Evolutionary conservation across 2,888 invertebrate genomes (phyloP).

Genomic region (Limnephilus marmoratus): DNA sequence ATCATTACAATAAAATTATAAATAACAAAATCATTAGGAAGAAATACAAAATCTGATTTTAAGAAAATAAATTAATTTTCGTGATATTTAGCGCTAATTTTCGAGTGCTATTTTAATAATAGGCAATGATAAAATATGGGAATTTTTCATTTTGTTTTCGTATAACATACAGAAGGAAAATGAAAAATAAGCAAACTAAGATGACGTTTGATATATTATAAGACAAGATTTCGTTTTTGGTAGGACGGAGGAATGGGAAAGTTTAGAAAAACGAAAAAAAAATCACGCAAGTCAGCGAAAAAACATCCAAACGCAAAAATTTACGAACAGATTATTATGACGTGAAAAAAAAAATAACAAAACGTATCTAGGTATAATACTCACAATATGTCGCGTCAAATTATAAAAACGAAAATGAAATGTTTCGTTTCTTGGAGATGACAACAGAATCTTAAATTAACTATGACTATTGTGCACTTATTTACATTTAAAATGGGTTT

Average conservation of each 20-base stretch:
- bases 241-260: neutral
- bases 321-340: neutral
- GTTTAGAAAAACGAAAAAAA: neutral
- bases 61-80: neutral
- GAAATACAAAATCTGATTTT: neutral
- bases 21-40: no score
- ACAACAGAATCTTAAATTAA: neutral
- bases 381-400: conserved; percentile 59
- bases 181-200: neutral
- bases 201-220: neutral
- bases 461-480: neutral
- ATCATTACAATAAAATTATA: neutral
- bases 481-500: conserved; percentile 9
- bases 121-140: neutral
- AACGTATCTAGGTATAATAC: conserved; percentile 17
- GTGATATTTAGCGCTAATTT: neutral
- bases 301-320: neutral
- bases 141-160: neutral
- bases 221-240: neutral
- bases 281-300: neutral
- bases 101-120: neutral
- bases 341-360: neutral
- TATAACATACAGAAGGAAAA: neutral
- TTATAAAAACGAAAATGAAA: conserved; percentile 14
- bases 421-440: conserved; percentile 6